Evolutionary conservation across 2,888 invertebrate genomes (phyloP), one percentile per base, ranked within the genome.

Genomic region (Napeogenes inachia): DNA sequence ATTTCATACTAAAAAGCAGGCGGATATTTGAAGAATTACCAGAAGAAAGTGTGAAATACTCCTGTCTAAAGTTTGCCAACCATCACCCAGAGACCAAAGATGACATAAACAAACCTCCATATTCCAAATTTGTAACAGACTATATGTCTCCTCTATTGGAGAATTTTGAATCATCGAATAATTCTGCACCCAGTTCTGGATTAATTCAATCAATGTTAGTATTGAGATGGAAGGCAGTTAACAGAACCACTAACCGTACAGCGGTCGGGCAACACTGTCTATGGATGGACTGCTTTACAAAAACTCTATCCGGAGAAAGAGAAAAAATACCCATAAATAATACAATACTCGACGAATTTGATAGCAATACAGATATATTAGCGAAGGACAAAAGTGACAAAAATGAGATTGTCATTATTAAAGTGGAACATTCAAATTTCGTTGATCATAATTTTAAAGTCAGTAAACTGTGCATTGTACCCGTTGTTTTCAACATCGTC

Each of bases 211-310:
- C 91, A 0, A 89, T 89, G 85, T 81, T 91, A 66, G 76, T 91
- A 13, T 73, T 91, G 30, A 77, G 90, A 66, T 93, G 93, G 93
- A 89, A 85, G 72, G 92, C 92, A 0, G 83, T 87, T 62, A 92
- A 94, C 71, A 91, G 87, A 68, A 87, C 84, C 8, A 92, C 89
- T 45, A 92, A 90, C 53, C 89, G 92, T 62, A 83, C 89, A 5
- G 92, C 93, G 10, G 81, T 93, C 57, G 96, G 96, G 0, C 95
- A 95, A 72, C 94, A 94, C 74, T 93, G 93, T 73, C 79, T 94
- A 21, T 93, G 93, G 74, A 77, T 95, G 63, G 91, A 93, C 64
- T 91, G 91, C 71, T 89, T 94, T 64, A 92, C 92, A 68, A 89
- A 91, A 75, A 81, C 88, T 30, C 82, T 92, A 64, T 91, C 92